phyloP scores from a whole-genome alignment of 2,888 invertebrate species.

The Drosophila formosana region DNA sequence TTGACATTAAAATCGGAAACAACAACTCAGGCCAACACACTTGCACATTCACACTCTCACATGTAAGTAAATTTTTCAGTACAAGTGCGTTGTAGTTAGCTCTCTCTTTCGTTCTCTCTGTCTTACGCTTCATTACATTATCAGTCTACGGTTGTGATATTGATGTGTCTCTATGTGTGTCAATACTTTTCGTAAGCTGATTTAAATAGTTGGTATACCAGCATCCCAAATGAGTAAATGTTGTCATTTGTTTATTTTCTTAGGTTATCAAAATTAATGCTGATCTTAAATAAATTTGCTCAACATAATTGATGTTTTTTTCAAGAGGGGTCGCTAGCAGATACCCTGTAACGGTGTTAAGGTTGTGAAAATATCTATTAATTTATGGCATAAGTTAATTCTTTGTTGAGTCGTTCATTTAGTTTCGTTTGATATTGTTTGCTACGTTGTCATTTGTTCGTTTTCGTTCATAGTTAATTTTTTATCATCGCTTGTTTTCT shows the following conservation, averaged over 20 bases:
- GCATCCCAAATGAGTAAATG: not conserved
- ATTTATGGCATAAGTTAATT: not conserved
- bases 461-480: too few relatives aligned
- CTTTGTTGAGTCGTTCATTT: too few relatives aligned
- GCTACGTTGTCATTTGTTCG: too few relatives aligned
- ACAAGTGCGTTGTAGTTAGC: conserved; percentile 22
- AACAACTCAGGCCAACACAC: conserved; percentile 8
- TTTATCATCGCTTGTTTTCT: too few relatives aligned
- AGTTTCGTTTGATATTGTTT: too few relatives aligned
- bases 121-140: conserved; percentile 45
- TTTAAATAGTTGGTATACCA: not conserved
- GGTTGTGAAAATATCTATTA: too few relatives aligned
- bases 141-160: conserved; percentile 39
- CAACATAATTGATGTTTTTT: not conserved
- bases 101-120: conserved; percentile 1
- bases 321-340: not conserved
- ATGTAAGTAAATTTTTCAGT: not conserved
- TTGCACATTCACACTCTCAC: conserved; percentile 5
- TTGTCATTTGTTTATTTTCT: not conserved
- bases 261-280: not conserved
- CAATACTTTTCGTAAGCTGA: not conserved
- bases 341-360: not conserved
- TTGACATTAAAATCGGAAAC: conserved; percentile 51
- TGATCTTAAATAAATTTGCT: not conserved
- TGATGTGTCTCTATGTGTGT: conserved; percentile 5